Base-by-base conservation (phyloP, 1,140 invertebrate genomes). In the Odontomachus brunneus region DNA sequence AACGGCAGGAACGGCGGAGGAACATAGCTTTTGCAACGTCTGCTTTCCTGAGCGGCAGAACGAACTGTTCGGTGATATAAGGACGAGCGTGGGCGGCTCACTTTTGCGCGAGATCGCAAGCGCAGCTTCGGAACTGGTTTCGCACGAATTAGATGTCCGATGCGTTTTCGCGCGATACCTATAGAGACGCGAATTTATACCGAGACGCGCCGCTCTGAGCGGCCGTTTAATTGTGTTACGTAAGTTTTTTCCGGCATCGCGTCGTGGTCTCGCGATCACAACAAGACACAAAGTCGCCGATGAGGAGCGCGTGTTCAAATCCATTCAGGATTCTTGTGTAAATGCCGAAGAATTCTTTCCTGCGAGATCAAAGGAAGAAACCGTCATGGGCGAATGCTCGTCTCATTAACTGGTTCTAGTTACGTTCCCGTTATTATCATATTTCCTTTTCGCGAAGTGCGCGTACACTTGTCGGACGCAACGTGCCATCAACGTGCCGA, bases 51-150 rank as follows among this genome's bases (percentile, higher is more conserved):
- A 53, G 55, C 84, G 74, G 86, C 81, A 85, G 82, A 89, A 86
- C 87, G 83, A 88, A 90, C 80, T 63, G 83, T 84, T 89, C 87
- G 69, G 85, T 90, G 89, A 90, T 91, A 88, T 90, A 90, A 90
- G 89, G 88, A 90, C 80, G 86, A 84, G 84, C 87, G 91, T 91
- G 90, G 91, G 91, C 83, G 90, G 66, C 71, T 78, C 65, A 69
- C 63, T 84, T 75, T 89, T 89, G 69, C 74, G 44, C 69, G 75
- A 57, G 63, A 82, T 87, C 78, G 83, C 84, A 74, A 63, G 74
- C 82, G 72, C 65, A 71, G 63, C 85, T 84, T 84, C 44, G 55
- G 48, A 90, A 89, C 87, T 89, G 87, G 87, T 84, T 82, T 82
- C 69, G 74, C 72, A 72, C 76, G 86, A 85, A 71, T 86, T 84